Percentiles rank a stretch among this genome's conserved stretches.
Conservation (phyloP, 2,888 invertebrate genomes). For the Drosophila antonietae region DNA sequence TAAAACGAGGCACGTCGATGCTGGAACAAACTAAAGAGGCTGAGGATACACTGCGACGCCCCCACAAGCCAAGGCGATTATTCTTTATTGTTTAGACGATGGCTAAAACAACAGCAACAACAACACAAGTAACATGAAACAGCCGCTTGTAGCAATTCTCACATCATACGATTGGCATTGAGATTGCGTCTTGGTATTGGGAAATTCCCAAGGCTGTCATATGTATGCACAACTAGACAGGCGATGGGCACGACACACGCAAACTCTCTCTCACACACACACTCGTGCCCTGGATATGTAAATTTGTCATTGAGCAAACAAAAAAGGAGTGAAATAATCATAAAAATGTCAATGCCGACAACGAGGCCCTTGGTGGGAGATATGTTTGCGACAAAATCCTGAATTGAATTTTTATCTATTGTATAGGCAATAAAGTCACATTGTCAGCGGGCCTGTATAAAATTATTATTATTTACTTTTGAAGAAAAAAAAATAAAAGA, state of each 20-base stretch:
- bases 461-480: constrained; percentile 65
- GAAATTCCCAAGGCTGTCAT: constrained; percentile 81
- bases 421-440: constrained; percentile 78
- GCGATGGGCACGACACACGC: constrained; percentile 18
- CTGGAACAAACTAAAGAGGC: constrained; percentile 63
- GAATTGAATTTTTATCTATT: constrained; percentile 84
- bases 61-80: constrained; percentile 73
- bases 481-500: constrained; percentile 11
- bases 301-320: constrained; percentile 75
- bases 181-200: constrained; percentile 72
- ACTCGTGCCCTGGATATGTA: constrained; percentile 63
- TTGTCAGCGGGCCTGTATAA: constrained; percentile 64
- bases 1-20: constrained; percentile 74
- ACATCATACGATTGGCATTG: constrained; percentile 83
- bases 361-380: constrained; percentile 14
- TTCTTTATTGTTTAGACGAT: constrained; percentile 80
- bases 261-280: constrained; percentile 18
- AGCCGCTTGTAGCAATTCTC: constrained; percentile 80
- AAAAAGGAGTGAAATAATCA: constrained; percentile 83
- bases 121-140: constrained; percentile 51
- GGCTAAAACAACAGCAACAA: constrained; percentile 32
- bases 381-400: constrained; percentile 58
- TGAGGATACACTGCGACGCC: constrained; percentile 30
- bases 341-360: constrained; percentile 76
- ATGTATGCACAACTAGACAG: constrained; percentile 52